These are phyloP conservation scores for Sebastes goodei DNA, from an alignment of 2,797 vertebrate species.

Conservation along the genomic window DNA sequence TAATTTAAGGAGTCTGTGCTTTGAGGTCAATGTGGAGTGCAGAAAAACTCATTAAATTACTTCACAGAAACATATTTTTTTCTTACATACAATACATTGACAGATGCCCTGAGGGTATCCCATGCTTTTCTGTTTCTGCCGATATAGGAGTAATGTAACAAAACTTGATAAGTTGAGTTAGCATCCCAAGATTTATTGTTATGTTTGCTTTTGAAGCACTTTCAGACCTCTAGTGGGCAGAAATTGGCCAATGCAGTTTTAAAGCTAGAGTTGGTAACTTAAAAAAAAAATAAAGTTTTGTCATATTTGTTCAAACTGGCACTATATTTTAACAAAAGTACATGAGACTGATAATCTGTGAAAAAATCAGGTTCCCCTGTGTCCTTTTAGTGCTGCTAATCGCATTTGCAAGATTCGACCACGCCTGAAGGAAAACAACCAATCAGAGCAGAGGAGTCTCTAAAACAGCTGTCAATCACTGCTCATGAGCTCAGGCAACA, in stretches of 20 bases:
- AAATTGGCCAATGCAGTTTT: neutral
- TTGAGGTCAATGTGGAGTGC: neutral
- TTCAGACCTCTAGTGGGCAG: neutral
- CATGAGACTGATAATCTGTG: neutral
- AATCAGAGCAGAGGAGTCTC: too few species aligned
- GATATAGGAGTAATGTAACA: neutral
- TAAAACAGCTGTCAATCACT: neutral
- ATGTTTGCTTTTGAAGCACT: neutral
- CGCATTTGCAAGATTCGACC: too few species aligned
- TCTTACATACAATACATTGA: neutral
- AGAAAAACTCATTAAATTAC: neutral
- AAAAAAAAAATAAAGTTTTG: neutral
- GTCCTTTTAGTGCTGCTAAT: too few species aligned
- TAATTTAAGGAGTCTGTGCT: neutral
- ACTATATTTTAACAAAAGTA: neutral
- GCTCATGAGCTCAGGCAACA: neutral
- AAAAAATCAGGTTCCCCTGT: too few species aligned
- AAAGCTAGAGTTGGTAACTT: neutral
- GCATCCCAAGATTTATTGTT: neutral
- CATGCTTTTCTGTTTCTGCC: neutral
- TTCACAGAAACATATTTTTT: neutral
- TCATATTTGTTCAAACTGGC: neutral
- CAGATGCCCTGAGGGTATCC: neutral
- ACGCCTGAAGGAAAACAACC: too few species aligned
- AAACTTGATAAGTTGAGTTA: neutral